Conservation (phyloP, 1,140 invertebrate genomes). For the Zaprionus ghesquierei region DNA sequence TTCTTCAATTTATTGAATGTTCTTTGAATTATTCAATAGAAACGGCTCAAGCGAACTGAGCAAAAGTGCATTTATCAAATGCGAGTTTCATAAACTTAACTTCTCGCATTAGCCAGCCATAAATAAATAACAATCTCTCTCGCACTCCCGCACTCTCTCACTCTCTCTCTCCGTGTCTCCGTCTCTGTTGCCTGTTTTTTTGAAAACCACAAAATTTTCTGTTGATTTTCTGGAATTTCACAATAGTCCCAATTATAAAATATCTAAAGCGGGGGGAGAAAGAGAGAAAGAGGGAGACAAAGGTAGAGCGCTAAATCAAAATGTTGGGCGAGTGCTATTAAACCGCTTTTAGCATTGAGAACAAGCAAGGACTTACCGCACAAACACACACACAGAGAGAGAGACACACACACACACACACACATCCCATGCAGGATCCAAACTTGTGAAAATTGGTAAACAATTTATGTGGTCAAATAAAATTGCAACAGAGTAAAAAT, state of each 20-base stretch:
- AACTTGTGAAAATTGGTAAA: conserved; percentile 60
- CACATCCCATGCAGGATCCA: conserved; percentile 1
- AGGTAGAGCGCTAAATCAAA: conserved; percentile 37
- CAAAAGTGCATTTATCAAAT: not conserved
- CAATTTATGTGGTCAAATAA: conserved; percentile 59
- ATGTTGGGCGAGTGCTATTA: conserved; percentile 39
- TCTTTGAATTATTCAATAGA: not conserved
- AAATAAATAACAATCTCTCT: not conserved
- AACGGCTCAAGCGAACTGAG: not conserved
- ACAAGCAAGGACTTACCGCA: conserved; percentile 27
- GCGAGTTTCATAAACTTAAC: not conserved
- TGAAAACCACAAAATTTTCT: not conserved
- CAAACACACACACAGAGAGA: conserved; percentile 12
- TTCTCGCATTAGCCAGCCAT: not conserved
- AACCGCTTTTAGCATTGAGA: conserved; percentile 45
- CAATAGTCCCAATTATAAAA: conserved; percentile 42
- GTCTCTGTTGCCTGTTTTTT: not conserved
- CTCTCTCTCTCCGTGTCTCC: not conserved
- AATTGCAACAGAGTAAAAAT: conserved; percentile 30
- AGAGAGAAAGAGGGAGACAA: not conserved
- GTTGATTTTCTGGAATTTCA: conserved; percentile 23
- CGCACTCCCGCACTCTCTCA: not conserved
- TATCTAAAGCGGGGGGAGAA: conserved; percentile 1
- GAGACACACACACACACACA: not conserved
- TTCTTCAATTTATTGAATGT: not conserved